Base-by-base conservation (phyloP, 2,888 invertebrate species). In the Urechis unicinctus region DNA sequence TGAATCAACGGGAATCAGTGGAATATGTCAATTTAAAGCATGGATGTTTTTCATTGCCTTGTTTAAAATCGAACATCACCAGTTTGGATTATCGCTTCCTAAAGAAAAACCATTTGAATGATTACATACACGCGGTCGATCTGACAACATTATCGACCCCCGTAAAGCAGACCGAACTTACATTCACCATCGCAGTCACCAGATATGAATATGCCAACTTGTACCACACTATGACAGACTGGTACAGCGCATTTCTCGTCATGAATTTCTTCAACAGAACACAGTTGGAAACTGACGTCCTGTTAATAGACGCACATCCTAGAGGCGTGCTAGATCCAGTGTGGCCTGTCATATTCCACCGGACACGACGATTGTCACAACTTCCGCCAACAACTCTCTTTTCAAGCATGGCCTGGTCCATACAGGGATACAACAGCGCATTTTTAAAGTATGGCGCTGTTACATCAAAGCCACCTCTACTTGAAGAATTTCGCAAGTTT, bases 281-380 rank as follows among this genome's bases (percentile, higher is more conserved):
- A 2, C 44, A 53, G 29, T 24, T 6, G 9, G 52, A 61, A 36
- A 54, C 54, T 5, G 22, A 64, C 9, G 65, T 75, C 9, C 56
- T 75, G 24, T 65, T 67, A 49, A 60, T 74, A n/a, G 75, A 75
- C 56, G 71, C 66, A 2, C 75, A 75, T 56, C 75, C 75, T 1
- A 45, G 56, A 24, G 72, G 74, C 2, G 62, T 59, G 0, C 62
- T 75, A 22, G 75, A 75, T 55, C 29, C 47, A 0, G 63, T 67
- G 1, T 75, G 75, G 75, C 43, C 52, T 3, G 59, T 53, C 0
- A 60, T 75, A 21, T 75, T 74, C 56, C 66, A 67, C 6, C 61
- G 66, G 2, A 60, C 66, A 2, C 55, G 57, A 1, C 61, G 72
- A 9, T 61, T 66, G 0, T 65, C 68, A 3, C 56, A 17, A 17